phyloP scores from a whole-genome alignment of 2,113 vertebrate species.

The Rostratula benghalensis region DNA sequence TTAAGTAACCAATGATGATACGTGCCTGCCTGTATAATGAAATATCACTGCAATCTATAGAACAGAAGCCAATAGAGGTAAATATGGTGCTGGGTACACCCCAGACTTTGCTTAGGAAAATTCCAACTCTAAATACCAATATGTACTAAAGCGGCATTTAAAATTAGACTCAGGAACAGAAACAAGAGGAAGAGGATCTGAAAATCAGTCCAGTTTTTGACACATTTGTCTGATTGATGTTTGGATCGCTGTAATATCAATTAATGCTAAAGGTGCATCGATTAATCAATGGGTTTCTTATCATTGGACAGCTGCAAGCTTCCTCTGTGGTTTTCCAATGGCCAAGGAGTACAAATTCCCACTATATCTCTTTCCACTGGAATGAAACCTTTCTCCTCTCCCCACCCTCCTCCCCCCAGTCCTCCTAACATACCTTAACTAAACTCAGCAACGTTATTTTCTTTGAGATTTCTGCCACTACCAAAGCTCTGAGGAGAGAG shows the following conservation, averaged over 20 bases:
- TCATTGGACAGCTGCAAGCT: not conserved
- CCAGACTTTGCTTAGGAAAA: not conserved
- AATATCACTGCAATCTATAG: not conserved
- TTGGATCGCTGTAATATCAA: not conserved
- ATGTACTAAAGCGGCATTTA: not conserved
- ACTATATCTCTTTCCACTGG: not conserved
- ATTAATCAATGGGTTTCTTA: not conserved
- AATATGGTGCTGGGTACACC: not conserved
- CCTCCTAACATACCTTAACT: not conserved
- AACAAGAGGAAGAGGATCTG: not conserved
- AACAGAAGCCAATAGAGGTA: not conserved
- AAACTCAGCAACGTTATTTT: not conserved
- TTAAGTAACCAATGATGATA: not conserved
- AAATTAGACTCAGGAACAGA: not conserved
- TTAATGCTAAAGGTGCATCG: not conserved
- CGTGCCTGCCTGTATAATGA: not conserved
- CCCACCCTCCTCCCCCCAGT: accelerated
- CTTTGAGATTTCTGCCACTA: not conserved
- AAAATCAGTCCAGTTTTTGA: not conserved
- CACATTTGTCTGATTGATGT: not conserved
- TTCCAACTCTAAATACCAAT: not conserved
- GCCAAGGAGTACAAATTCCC: not conserved
- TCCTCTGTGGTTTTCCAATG: not conserved
- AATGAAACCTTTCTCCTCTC: not conserved
- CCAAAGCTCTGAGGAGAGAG: not conserved